Evolutionary conservation across 1,140 invertebrate species (phyloP), one percentile per base, ranked within the genome.

Genomic region (Camponotus pennsylvanicus): DNA sequence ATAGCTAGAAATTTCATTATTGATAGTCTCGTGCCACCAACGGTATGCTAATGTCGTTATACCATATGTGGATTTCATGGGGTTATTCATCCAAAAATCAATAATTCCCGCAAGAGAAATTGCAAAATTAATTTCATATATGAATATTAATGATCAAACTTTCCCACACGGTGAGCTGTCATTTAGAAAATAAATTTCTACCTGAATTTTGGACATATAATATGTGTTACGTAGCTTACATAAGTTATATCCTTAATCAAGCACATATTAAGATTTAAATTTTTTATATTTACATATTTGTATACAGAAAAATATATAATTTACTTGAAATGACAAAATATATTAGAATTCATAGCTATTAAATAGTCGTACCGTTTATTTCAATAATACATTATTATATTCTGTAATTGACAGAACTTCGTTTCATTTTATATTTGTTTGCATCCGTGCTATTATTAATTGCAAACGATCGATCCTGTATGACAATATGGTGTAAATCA

Each of bases 1-100:
- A 83, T 79, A 86, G 80, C 83, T 64, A 34, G 52, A 61, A 79
- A 70, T 40, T 77, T 40, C 32, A 34, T 11, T 86, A 91, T 90
- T 63, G 88, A 92, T 85, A 49, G 9, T 57, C 27, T 80, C 32
- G 21, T 15, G 11, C 49, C 18, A 59, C 86, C 21, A 73, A 73
- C 45, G 27, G 45, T 67, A 57, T 42, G n/a, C 4, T 42, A 83
- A 73, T 42, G 3, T 32, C 11, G 77, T 64, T 52, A 27, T 85
- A 83, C 79, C 79, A 18, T 49, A 27, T 11, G 82, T 52, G 1
- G 73, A 27, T 78, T 66, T 45, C 27, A 27, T 27, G 27, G 0
- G 27, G 18, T 52, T 34, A 64, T 37, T 76, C 73, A 15, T 2
- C 4, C 4, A n/a, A 78, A 66, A 66, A 85, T 73, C n/a, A 80